Evolutionary conservation across 1,140 invertebrate species (phyloP), one percentile per base, ranked within the genome.

Genomic region (Anadara kagoshimensis): DNA sequence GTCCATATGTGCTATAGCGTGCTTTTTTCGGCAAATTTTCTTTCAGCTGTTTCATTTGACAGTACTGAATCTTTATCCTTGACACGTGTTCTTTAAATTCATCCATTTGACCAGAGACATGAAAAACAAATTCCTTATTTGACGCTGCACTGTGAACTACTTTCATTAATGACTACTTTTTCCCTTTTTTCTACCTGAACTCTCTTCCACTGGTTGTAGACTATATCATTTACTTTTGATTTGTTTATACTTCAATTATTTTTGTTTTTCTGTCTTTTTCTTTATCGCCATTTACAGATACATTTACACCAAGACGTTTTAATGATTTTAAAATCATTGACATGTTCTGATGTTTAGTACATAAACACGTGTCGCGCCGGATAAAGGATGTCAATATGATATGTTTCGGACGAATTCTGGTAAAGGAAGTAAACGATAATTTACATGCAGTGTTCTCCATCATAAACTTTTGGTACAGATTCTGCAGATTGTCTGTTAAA

Each of bases 1-100:
- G 67, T 80, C 79, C 49, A 80, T 67, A 20, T 78, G 76, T 49
- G 73, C 5, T 10, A 79, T 68, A 16, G 72, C 8, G 14, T 76
- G 54, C 29, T 78, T 47, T 20, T 24, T 0, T 24, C n/a, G 75
- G 78, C n/a, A 72, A 29, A 11, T 45, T 72, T 44, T 76, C 63
- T 61, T 78, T 78, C 5, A 76, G 29, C 3, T 51, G 51, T n/a
- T 58, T 8, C 16, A 80, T 70, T 62, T 80, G 47, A 18, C 68
- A 16, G 64, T 80, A 80, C 36, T 80, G 78, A 12, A 8, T 71
- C 11, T 22, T n/a, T 1, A 79, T 45, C 62, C 49, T 16, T 24
- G 18, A 10, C 0, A 75, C 67, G 58, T 76, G 73, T 7, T 24
- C 43, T 18, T 53, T 67, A 44, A 78, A 78, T 1, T 78, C 69